Evolutionary conservation across 1,140 invertebrate genomes (phyloP), one percentile per base, ranked within the genome.

Genomic region (Campoletis sonorensis): DNA sequence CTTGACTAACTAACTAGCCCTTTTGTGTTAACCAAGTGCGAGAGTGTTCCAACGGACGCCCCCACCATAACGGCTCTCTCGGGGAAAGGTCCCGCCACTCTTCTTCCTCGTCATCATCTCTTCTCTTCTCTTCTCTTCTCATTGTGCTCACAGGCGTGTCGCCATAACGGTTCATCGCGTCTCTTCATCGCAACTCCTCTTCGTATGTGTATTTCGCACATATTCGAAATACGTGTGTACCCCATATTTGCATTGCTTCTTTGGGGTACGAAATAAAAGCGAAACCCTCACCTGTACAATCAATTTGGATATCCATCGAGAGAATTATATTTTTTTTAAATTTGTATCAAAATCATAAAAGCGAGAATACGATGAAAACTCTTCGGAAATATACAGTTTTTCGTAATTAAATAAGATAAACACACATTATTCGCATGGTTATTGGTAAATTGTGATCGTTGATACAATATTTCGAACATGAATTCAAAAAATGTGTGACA

Each of bases 1-100:
- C 83, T 79, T 84, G 83, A 84, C 83, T 80, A 77, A 84, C 83
- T 84, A 81, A 82, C 83, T 79, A 75, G 81, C 67, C 67, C 80
- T 78, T 61, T 78, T 61, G 33, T 21, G 58, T 67, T n/a, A 21
- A 26, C 5, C 11, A 67, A 30, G 54, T 33, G n/a, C n/a, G n/a
- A 78, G 76, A 78, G 51, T 49, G 72, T 40, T n/a, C 40, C 45
- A 75, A 75, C 72, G 45, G 45, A 51, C 54, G 33, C 82, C 82
- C 82, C 82, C 51, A 83, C 82, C 81, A 79, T 79, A 27, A 68
- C 61, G 27, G 27, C 68, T 54, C 45, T 64, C 51, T 64, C 51
- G 27, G 27, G 40, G 33, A 61, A 54, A 64, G 76, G 79, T 81
- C 79, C 82, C 81, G 82, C 81, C 77, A 73, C 67, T 78, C 68